Evolutionary conservation across 1,140 invertebrate species (phyloP).

Genomic region (Leptinotarsa defecta): DNA sequence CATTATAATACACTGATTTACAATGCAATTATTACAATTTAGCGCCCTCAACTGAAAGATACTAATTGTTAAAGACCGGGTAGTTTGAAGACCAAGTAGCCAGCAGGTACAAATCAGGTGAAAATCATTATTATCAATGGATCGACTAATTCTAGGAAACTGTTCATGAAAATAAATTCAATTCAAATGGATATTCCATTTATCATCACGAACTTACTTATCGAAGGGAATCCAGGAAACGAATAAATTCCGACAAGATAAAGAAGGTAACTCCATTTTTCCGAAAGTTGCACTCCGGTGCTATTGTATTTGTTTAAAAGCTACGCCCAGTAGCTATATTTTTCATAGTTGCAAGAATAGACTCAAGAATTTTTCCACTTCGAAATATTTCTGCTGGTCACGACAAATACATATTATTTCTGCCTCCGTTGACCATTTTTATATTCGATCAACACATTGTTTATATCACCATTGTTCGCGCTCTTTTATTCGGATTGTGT

Average conservation of each 20-base stretch:
- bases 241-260: background rate
- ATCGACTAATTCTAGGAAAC: no score
- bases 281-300: conserved; percentile 14
- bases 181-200: no score
- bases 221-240: no score
- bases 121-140: no score
- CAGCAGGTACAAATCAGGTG: no score
- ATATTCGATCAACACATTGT: conserved; percentile 50
- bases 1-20: no score
- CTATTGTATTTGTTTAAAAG: conserved; percentile 24
- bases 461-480: conserved; percentile 54
- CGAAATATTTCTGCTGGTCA: conserved; percentile 46
- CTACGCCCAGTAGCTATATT: conserved; percentile 39
- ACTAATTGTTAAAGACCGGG: no score
- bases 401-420: conserved; percentile 52
- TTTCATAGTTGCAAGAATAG: conserved; percentile 38
- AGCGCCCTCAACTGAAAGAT: no score
- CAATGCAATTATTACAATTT: no score
- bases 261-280: conserved; percentile 3
- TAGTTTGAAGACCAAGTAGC: no score
- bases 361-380: conserved; percentile 38
- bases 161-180: no score
- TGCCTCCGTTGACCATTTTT: conserved; percentile 47
- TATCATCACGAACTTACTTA: no score
- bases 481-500: conserved; percentile 53